Conservation (phyloP, 2,888 invertebrate genomes). For the Parascotia fuliginaria region DNA sequence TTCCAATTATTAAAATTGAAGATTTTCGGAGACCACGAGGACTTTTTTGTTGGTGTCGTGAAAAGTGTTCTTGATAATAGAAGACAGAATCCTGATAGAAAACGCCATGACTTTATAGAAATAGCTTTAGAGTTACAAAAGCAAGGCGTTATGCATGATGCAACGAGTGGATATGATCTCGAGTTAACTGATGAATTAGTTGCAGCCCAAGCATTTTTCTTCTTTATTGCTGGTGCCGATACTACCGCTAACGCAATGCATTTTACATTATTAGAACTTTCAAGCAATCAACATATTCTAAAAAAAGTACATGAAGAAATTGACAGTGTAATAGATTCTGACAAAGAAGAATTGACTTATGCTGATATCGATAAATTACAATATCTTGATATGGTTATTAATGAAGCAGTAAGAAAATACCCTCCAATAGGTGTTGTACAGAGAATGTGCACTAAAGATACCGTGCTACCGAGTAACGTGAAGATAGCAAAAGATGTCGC, state of each 20-base stretch:
- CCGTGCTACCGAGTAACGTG: conserved; percentile 54
- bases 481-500: conserved; percentile 51
- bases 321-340: conserved; percentile 53
- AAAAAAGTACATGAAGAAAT: conserved; percentile 67
- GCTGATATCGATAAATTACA: conserved; percentile 60
- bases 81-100: conserved; percentile 34
- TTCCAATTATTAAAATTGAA: conserved; percentile 53
- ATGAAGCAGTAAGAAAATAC: conserved; percentile 65
- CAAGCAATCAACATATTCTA: conserved; percentile 64
- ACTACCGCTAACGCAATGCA: conserved; percentile 71
- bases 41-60: conserved; percentile 64
- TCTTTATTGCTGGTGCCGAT: conserved; percentile 76
- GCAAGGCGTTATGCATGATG: conserved; percentile 58
- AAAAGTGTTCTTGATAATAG: conserved; percentile 58
- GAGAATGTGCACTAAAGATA: conserved; percentile 57
- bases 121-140: conserved; percentile 64
- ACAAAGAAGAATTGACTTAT: conserved; percentile 56
- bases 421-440: conserved; percentile 62
- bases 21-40: conserved; percentile 59
- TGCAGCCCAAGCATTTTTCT: conserved; percentile 76
- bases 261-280: conserved; percentile 65
- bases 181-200: conserved; percentile 62
- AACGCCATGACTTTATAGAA: conserved; percentile 64
- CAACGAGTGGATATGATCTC: conserved; percentile 53
- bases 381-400: conserved; percentile 71